A percentile compares a stretch with the other conserved stretches of the same genome.
These are phyloP conservation scores for Ciconia stormi DNA, from an alignment of 2,113 vertebrate genomes.

Conservation along the genomic window DNA sequence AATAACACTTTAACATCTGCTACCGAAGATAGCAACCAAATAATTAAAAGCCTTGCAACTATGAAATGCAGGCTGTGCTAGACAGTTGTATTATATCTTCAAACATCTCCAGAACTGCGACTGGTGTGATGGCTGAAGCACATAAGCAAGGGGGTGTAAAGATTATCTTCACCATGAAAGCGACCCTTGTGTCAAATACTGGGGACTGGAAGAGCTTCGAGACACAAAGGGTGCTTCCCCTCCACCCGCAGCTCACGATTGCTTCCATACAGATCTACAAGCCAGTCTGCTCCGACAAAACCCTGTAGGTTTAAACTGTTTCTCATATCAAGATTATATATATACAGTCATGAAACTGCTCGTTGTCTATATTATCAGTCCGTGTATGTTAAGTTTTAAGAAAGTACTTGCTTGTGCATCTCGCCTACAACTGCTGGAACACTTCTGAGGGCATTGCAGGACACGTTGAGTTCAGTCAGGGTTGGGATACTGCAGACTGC, in stretches of 20 bases:
- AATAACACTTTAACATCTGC: background rate
- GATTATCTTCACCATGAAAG: background rate
- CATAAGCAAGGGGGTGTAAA: background rate
- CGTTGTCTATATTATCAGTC: background rate
- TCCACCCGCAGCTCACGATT: background rate
- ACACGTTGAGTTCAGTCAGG: slow-evolving; percentile 93
- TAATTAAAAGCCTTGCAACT: background rate
- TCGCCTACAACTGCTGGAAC: slow-evolving; percentile 83
- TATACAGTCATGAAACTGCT: background rate
- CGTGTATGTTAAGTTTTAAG: background rate
- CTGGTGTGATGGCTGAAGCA: background rate
- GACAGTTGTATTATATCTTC: background rate
- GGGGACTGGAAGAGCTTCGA: background rate
- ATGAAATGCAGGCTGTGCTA: background rate
- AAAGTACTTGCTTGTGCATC: slow-evolving; percentile 88
- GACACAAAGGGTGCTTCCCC: background rate
- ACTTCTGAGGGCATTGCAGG: slow-evolving; percentile 87
- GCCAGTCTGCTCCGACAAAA: background rate
- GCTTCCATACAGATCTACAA: background rate
- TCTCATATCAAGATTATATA: background rate
- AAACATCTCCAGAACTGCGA: background rate
- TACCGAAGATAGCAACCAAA: background rate
- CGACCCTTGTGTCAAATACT: background rate
- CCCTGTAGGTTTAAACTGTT: background rate
- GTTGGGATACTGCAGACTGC: slow-evolving; percentile 89